A percentile compares a stretch with the other conserved stretches of the same genome.
These are phyloP conservation scores for Diarsia brunnea DNA, from an alignment of 2,888 invertebrate species.

Conservation along the genomic window DNA sequence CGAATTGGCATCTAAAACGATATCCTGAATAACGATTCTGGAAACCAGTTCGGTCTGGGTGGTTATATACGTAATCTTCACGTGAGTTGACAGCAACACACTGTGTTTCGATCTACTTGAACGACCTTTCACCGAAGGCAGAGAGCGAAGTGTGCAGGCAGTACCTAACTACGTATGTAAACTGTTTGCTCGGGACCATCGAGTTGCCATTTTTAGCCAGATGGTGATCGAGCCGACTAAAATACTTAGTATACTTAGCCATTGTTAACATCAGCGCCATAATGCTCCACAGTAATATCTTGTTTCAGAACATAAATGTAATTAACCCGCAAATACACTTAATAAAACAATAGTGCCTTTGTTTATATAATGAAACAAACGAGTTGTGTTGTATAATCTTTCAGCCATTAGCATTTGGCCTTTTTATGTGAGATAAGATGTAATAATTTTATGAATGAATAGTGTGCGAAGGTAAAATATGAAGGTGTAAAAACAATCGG, in stretches of 20 bases:
- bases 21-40: background rate
- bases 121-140: background rate
- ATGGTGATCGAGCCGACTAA: background rate
- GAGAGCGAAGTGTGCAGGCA: background rate
- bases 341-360: conserved; percentile 61
- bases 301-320: conserved; percentile 28
- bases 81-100: background rate
- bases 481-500: conserved; percentile 58
- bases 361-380: conserved; percentile 58
- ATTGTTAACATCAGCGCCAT: conserved; percentile 55
- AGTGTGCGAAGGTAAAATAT: conserved; percentile 59
- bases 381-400: conserved; percentile 58
- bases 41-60: background rate
- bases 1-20: background rate
- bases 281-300: conserved; percentile 16
- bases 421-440: conserved; percentile 60
- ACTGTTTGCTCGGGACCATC: background rate
- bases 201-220: background rate
- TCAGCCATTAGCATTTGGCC: conserved; percentile 56
- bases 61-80: background rate
- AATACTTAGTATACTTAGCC: conserved; percentile 59
- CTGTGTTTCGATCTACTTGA: background rate
- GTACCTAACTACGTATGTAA: background rate
- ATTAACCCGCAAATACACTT: conserved; percentile 44
- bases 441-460: conserved; percentile 65